phyloP scores from a whole-genome alignment of 2,888 invertebrate species.

The Dinocampus coccinellae region DNA sequence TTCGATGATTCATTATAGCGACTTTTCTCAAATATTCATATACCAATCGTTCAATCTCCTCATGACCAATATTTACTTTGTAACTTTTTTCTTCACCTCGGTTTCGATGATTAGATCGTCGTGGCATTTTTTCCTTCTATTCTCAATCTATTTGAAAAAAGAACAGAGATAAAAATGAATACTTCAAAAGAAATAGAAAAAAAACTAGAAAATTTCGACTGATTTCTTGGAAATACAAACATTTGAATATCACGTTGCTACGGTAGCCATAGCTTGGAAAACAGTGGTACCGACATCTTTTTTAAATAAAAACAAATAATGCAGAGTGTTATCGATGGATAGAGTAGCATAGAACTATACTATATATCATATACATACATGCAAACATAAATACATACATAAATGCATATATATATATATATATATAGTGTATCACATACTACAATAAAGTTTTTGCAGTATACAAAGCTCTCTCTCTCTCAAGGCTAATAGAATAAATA shows the following conservation, averaged over 20 bases:
- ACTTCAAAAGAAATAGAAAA: too few relatives aligned
- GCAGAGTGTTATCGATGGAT: too few relatives aligned
- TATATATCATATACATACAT: background rate
- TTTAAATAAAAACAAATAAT: too few relatives aligned
- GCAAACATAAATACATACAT: background rate
- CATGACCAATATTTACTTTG: background rate
- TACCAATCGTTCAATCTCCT: constrained; percentile 5
- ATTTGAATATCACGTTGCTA: too few relatives aligned
- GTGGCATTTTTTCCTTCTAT: background rate
- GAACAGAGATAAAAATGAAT: background rate
- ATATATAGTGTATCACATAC: background rate
- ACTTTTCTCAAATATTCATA: constrained; percentile 26
- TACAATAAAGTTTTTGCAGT: background rate
- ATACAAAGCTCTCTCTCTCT: background rate
- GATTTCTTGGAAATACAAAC: too few relatives aligned
- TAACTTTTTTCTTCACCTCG: background rate
- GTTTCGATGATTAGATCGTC: constrained; percentile 1
- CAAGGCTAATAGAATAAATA: background rate
- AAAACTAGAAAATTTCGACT: too few relatives aligned
- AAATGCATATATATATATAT: background rate
- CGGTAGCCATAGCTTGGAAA: too few relatives aligned
- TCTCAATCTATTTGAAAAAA: background rate
- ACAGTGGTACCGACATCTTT: too few relatives aligned
- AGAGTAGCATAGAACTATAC: too few relatives aligned
- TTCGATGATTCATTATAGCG: background rate